Base-by-base conservation (phyloP, 2,888 invertebrate species). In the Schizaphis graminum region DNA sequence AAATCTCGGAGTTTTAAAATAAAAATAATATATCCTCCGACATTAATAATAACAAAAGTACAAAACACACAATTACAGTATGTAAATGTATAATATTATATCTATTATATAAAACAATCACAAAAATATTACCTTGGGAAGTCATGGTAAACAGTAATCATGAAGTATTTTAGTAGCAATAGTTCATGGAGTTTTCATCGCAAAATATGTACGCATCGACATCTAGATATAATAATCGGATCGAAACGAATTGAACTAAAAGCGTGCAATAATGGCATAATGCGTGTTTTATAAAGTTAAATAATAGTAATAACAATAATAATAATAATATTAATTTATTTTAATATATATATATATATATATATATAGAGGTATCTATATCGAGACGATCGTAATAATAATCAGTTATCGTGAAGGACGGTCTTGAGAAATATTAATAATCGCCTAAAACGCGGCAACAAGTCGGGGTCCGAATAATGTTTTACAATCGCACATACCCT, bases 381-480 rank as follows among this genome's bases (percentile, higher is more conserved):
- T 13, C n/a, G 67, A n/a, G 41, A 47, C n/a, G 24, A 3, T 56
- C 53, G 1, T 41, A 11, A 28, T 89, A 56, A 28, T 89, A n/a
- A 86, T n/a, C 28, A 47, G n/a, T 87, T 11, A 35, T 35, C 77
- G 35, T 8, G 77, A 77, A 77, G 21, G 21, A 77, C 35, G 21
- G 8, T 77, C 21, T 77, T 21, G 2, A 77, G 77, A 77, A 77
- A 24, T 35, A 47, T 90, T 90, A 61, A 90, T 90, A 47, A 90
- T 21, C 47, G 8, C 24, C 21, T 28, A 53, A 24, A 28, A 57
- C 77, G 57, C 57, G 0, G 91, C 91, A 91, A 77, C 92, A 88
- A 89, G 53, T 77, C 35, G 85, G 44, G 84, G 47, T 10, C 44
- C 86, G n/a, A 86, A 91, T 91, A 85, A 57, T 86, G 77, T 35